Conservation (phyloP, 2,113 vertebrate genomes). For the Callipepla californica region DNA sequence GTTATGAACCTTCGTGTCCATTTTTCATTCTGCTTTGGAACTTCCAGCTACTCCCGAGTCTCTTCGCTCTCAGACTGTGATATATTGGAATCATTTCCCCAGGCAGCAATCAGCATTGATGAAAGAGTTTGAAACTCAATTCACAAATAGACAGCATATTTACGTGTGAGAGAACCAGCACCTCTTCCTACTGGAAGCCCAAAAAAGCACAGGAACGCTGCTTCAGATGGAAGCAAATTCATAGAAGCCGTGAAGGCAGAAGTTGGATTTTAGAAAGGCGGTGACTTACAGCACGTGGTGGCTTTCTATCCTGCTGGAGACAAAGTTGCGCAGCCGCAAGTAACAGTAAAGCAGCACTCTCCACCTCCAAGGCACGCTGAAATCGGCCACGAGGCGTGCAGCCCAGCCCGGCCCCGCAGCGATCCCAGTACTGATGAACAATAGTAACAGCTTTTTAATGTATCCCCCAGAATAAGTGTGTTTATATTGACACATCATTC, state of each 20-base stretch:
- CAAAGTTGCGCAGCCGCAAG: neutral
- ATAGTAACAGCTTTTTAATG: neutral
- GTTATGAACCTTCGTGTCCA: slow-evolving; percentile 58
- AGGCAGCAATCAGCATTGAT: slow-evolving; percentile 67
- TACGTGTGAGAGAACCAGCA: neutral
- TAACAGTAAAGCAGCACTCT: neutral
- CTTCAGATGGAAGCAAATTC: neutral
- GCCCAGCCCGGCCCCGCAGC: neutral
- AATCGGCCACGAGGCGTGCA: fast-evolving
- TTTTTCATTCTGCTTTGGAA: slow-evolving; percentile 62
- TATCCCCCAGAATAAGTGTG: neutral
- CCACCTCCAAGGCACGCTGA: neutral
- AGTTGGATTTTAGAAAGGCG: neutral
- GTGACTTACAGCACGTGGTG: neutral
- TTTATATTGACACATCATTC: neutral
- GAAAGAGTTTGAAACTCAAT: slow-evolving; percentile 53
- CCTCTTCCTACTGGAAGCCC: slow-evolving; percentile 24
- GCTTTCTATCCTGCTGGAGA: neutral
- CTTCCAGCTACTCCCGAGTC: slow-evolving; percentile 28
- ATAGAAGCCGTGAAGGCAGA: neutral
- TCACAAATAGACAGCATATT: slow-evolving; percentile 60
- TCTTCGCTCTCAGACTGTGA: slow-evolving; percentile 63
- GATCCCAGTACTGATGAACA: neutral
- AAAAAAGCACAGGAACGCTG: slow-evolving; percentile 8
- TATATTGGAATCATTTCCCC: slow-evolving; percentile 64